These are phyloP conservation scores for Zeus faber DNA, from an alignment of 2,113 vertebrate genomes.

Conservation along the genomic window DNA sequence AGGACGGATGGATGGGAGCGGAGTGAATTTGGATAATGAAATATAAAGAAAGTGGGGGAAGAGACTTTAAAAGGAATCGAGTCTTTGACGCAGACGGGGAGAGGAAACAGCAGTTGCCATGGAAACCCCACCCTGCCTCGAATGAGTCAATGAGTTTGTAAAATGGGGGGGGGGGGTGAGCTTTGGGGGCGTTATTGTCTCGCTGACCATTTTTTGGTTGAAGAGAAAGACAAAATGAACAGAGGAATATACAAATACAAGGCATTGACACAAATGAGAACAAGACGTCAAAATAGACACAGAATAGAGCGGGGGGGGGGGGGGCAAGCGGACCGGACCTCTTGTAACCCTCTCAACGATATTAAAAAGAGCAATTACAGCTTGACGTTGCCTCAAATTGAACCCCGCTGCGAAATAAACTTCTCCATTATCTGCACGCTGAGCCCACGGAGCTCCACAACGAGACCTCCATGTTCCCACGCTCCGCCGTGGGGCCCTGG, in stretches of 20 bases:
- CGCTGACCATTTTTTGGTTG: neutral
- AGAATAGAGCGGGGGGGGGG: neutral
- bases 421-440: neutral
- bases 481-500: neutral
- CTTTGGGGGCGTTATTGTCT: no score
- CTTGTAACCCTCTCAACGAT: neutral
- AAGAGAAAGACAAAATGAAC: neutral
- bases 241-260: neutral
- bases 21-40: no score
- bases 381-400: no score
- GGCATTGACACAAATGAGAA: constrained; percentile 11
- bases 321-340: neutral
- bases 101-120: constrained; percentile 65
- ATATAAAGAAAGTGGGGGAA: constrained; percentile 21
- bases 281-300: neutral
- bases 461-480: neutral
- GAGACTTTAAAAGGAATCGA: constrained; percentile 55
- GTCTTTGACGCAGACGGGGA: constrained; percentile 59
- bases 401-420: neutral
- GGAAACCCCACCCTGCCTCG: constrained; percentile 63
- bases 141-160: constrained; percentile 56
- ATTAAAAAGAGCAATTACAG: neutral
- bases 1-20: neutral
- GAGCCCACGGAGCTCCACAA: constrained; percentile 26
- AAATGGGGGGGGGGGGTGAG: neutral